A percentile compares a stretch with the other conserved stretches of the same genome.
Conservation (phyloP, 2,797 vertebrate species). For the Synanceia verrucosa region DNA sequence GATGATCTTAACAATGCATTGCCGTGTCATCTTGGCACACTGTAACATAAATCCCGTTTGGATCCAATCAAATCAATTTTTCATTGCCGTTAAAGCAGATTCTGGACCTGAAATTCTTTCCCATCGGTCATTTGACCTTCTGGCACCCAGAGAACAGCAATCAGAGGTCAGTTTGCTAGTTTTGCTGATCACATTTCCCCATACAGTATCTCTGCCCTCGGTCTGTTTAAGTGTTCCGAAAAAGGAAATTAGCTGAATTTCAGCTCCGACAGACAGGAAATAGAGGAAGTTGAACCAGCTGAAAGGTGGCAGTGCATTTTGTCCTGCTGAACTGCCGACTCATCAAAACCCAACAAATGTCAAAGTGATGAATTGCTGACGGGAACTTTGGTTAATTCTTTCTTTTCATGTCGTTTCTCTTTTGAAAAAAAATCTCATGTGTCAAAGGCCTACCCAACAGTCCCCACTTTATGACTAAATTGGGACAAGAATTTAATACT, state of each 20-base stretch:
- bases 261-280: slow-evolving; percentile 55
- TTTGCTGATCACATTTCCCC: slow-evolving; percentile 66
- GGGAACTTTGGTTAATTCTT: background rate
- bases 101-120: slow-evolving; percentile 3
- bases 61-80: background rate
- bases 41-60: slow-evolving; percentile 1
- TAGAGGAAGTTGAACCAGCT: slow-evolving; percentile 52
- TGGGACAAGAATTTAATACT: background rate
- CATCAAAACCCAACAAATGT: slow-evolving; percentile 49
- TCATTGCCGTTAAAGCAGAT: background rate
- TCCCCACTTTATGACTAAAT: background rate
- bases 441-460: background rate
- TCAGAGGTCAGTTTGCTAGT: slow-evolving; percentile 16
- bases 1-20: background rate
- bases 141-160: background rate
- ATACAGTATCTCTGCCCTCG: slow-evolving; percentile 52
- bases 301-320: slow-evolving; percentile 32
- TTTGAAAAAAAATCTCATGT: background rate
- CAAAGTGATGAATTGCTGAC: slow-evolving; percentile 35
- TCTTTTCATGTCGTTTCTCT: background rate
- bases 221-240: slow-evolving; percentile 9
- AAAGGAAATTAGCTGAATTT: slow-evolving; percentile 53
- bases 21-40: background rate
- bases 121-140: slow-evolving; percentile 3
- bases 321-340: slow-evolving; percentile 23